Evolutionary conservation across 2,797 vertebrate genomes (phyloP).

Genomic region (Argyrosomus regius): DNA sequence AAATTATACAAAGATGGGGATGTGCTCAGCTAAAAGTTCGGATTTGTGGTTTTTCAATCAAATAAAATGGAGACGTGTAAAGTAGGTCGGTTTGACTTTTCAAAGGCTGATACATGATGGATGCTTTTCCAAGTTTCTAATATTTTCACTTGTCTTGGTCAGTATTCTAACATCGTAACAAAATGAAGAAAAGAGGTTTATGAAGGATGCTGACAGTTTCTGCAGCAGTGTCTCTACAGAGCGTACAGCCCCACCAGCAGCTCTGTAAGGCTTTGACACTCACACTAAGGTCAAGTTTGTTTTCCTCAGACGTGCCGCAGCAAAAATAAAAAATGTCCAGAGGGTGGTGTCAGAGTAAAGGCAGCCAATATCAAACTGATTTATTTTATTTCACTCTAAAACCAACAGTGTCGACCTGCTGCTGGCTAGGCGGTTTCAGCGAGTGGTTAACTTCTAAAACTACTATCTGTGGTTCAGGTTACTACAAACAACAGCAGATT

Average conservation of each 20-base stretch:
- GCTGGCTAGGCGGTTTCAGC: not conserved
- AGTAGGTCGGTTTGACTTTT: not conserved
- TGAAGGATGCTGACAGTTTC: not conserved
- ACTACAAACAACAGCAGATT: too few species aligned
- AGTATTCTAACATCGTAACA: not conserved
- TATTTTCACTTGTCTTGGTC: not conserved
- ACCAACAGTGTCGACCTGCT: not conserved
- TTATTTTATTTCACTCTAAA: not conserved
- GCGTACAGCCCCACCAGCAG: not conserved
- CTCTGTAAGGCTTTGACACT: not conserved
- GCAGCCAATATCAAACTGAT: not conserved
- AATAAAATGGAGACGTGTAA: constrained; percentile 14
- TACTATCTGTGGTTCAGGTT: too few species aligned
- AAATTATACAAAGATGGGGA: constrained; percentile 22
- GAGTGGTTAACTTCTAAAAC: not conserved
- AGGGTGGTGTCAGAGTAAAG: not conserved
- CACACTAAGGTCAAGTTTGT: not conserved
- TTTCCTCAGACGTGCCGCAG: too few species aligned
- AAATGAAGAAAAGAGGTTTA: not conserved
- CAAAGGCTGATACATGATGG: not conserved
- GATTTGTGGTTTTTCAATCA: not conserved
- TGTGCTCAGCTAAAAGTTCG: constrained; percentile 13
- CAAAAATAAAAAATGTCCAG: not conserved
- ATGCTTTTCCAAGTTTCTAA: not conserved
- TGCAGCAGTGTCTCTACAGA: too few species aligned